These are phyloP conservation scores for Bubo blakistoni DNA, from an alignment of 2,113 vertebrate species.

Conservation along the genomic window DNA sequence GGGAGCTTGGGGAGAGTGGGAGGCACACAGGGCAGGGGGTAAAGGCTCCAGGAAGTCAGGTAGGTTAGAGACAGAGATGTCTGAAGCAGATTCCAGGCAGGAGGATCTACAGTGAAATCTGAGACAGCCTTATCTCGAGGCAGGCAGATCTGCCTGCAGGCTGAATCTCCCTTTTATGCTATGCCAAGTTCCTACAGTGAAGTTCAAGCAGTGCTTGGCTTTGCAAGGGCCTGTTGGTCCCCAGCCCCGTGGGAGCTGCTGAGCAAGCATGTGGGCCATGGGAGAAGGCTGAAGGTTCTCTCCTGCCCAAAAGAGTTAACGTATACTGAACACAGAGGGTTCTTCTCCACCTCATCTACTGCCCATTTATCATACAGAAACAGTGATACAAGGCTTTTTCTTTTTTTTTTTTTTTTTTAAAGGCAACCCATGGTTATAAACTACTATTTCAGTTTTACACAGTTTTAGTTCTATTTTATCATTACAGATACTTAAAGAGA, in stretches of 20 bases:
- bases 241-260: neutral
- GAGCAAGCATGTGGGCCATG: neutral
- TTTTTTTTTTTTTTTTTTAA: neutral
- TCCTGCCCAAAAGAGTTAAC: neutral
- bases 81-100: neutral
- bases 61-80: neutral
- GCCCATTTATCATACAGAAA: neutral
- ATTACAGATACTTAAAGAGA: neutral
- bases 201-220: neutral
- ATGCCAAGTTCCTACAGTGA: neutral
- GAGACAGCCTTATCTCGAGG: neutral
- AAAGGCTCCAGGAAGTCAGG: neutral
- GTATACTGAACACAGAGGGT: neutral
- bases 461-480: neutral
- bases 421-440: neutral
- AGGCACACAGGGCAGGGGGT: neutral
- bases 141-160: neutral
- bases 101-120: neutral
- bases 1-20: neutral
- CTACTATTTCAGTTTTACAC: neutral
- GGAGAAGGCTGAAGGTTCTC: neutral
- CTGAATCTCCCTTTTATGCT: neutral
- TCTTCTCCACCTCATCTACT: neutral
- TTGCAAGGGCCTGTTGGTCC: neutral
- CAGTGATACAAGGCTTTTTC: neutral